Evolutionary conservation across 2,888 invertebrate species (phyloP).

Genomic region (Synanthedon vespiformis): DNA sequence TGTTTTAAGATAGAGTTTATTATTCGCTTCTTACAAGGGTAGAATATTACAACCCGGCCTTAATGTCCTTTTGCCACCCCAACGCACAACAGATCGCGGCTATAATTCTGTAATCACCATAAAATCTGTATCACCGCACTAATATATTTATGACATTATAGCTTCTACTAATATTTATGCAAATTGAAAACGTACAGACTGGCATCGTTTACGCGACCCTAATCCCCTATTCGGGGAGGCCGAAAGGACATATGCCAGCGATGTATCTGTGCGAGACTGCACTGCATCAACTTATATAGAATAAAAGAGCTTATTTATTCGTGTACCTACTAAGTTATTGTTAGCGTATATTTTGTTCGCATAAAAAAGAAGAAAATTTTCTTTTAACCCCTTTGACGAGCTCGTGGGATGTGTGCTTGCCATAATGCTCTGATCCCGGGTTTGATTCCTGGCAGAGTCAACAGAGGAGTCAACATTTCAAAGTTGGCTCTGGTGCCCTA

Average conservation of each 20-base stretch:
- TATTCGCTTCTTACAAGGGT: neutral
- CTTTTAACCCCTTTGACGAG: no score
- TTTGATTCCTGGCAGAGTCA: no score
- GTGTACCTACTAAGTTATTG: no score
- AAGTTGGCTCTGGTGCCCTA: no score
- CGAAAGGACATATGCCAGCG: slow-evolving; percentile 43
- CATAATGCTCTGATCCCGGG: no score
- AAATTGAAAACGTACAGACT: slow-evolving; percentile 67
- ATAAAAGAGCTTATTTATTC: neutral
- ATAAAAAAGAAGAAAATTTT: no score
- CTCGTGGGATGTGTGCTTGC: no score
- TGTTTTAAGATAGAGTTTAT: neutral
- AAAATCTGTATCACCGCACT: slow-evolving; percentile 67
- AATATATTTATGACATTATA: slow-evolving; percentile 67
- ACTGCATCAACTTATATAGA: neutral
- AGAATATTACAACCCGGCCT: slow-evolving; percentile 1
- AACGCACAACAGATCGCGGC: slow-evolving; percentile 29
- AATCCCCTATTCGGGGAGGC: slow-evolving; percentile 37
- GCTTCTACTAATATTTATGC: slow-evolving; percentile 68
- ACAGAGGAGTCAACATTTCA: no score
- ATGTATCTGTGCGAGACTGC: neutral
- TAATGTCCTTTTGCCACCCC: slow-evolving; percentile 33
- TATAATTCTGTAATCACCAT: slow-evolving; percentile 67
- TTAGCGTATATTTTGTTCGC: no score
- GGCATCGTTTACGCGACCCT: slow-evolving; percentile 58